A percentile compares a stretch with the other conserved stretches of the same genome.
These are phyloP conservation scores for Gisinianus flammeolus DNA, from an alignment of 2,888 invertebrate genomes.

Conservation along the genomic window DNA sequence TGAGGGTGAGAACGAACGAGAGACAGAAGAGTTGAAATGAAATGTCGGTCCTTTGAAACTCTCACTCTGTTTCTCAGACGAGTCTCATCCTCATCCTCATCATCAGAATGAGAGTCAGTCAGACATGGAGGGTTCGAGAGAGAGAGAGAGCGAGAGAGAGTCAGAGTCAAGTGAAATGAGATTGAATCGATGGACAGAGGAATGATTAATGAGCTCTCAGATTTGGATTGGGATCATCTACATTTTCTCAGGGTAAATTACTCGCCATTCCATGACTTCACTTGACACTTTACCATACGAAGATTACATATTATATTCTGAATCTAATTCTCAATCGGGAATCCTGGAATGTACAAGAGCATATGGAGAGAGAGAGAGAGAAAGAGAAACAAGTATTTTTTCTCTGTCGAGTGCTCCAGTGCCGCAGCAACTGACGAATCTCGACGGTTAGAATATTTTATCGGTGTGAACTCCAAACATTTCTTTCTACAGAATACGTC, in stretches of 20 bases:
- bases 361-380: background rate
- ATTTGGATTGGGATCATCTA: conserved; percentile 14
- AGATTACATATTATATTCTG: too few species aligned
- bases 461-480: too few species aligned
- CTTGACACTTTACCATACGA: background rate
- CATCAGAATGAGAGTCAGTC: background rate
- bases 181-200: conserved; percentile 15
- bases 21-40: background rate
- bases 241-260: conserved; percentile 13
- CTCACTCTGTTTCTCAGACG: background rate
- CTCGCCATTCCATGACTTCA: background rate
- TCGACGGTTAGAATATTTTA: too few species aligned
- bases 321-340: background rate
- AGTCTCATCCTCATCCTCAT: background rate
- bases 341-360: background rate
- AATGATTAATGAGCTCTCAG: conserved; percentile 25
- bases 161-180: background rate
- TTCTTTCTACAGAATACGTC: too few species aligned
- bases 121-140: too few species aligned
- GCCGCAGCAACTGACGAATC: too few species aligned
- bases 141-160: too few species aligned
- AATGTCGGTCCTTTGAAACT: background rate
- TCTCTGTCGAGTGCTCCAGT: too few species aligned
- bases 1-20: background rate
- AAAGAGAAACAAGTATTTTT: background rate